Evolutionary conservation across 2,113 vertebrate species (phyloP).

Genomic region (Zosterops borbonicus): DNA sequence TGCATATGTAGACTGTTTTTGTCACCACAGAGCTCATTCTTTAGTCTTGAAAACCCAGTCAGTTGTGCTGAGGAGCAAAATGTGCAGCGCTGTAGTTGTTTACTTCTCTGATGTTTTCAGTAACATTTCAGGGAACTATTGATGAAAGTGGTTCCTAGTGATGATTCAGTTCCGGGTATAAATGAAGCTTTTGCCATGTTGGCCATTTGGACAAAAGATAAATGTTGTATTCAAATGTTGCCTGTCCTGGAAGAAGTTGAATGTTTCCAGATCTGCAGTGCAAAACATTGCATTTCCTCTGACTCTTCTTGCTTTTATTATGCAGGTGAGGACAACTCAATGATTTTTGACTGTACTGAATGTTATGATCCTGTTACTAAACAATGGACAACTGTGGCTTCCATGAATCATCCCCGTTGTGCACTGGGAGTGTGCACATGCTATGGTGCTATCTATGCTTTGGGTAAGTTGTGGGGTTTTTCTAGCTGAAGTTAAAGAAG

Average conservation of each 20-base stretch:
- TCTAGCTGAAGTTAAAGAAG: conserved; percentile 57
- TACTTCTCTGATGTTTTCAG: background rate
- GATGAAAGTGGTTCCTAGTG: background rate
- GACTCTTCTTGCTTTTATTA: conserved; percentile 6
- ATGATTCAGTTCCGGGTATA: background rate
- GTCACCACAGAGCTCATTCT: background rate
- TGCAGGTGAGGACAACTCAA: conserved; percentile 92
- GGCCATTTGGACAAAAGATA: background rate
- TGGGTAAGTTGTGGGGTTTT: conserved; percentile 77
- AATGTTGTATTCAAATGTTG: background rate
- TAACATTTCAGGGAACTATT: background rate
- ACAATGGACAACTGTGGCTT: conserved; percentile 93
- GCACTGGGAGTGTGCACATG: conserved; percentile 92
- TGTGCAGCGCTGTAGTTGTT: background rate
- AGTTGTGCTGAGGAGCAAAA: background rate
- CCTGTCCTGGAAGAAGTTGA: background rate
- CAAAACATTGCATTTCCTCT: background rate
- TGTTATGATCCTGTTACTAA: conserved; percentile 95
- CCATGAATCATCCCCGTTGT: conserved; percentile 92
- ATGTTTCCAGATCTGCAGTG: background rate
- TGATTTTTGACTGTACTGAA: conserved; percentile 98
- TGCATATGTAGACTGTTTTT: background rate
- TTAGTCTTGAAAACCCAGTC: background rate
- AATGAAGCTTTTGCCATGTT: background rate
- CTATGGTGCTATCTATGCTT: conserved; percentile 92